Percentiles rank a stretch among this genome's conserved stretches.
These are phyloP conservation scores for Ptychadena robeensis DNA, from an alignment of 2,797 vertebrate species.

Conservation along the genomic window DNA sequence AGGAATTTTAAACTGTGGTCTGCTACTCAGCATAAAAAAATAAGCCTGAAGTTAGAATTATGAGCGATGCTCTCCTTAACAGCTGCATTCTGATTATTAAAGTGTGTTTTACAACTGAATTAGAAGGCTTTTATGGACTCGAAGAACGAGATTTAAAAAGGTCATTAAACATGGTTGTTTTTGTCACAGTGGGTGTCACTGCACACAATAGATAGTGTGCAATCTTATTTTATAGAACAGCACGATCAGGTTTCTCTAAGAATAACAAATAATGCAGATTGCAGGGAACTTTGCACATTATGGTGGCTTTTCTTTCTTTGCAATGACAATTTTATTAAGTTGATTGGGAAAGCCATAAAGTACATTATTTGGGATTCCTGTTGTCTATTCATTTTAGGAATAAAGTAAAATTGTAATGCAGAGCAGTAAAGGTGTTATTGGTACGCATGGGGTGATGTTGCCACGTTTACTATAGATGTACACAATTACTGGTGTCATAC, in stretches of 20 bases:
- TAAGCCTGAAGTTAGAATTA: slow-evolving; percentile 84
- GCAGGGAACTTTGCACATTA: slow-evolving; percentile 63
- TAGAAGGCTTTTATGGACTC: slow-evolving; percentile 83
- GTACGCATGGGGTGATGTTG: background rate
- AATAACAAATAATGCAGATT: slow-evolving; percentile 59
- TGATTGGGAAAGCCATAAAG: slow-evolving; percentile 78
- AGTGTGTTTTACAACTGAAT: slow-evolving; percentile 84
- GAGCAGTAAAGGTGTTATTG: background rate
- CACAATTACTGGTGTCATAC: background rate
- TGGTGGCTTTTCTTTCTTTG: slow-evolving; percentile 34
- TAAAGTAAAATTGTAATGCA: background rate
- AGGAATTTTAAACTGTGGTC: slow-evolving; percentile 86
- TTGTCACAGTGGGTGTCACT: slow-evolving; percentile 86
- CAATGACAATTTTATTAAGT: slow-evolving; percentile 82
- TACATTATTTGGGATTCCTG: slow-evolving; percentile 74
- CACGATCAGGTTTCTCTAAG: slow-evolving; percentile 70
- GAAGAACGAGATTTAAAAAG: slow-evolving; percentile 91
- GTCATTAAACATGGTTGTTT: slow-evolving; percentile 90
- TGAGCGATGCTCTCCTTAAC: slow-evolving; percentile 83
- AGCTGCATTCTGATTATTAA: slow-evolving; percentile 89
- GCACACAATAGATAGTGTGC: slow-evolving; percentile 80
- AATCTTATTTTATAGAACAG: slow-evolving; percentile 83
- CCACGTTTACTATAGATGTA: background rate
- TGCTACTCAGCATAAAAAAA: slow-evolving; percentile 80
- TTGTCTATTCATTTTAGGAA: slow-evolving; percentile 64